phyloP scores from a whole-genome alignment of 2,797 vertebrate species.

The Octomys mimax region DNA sequence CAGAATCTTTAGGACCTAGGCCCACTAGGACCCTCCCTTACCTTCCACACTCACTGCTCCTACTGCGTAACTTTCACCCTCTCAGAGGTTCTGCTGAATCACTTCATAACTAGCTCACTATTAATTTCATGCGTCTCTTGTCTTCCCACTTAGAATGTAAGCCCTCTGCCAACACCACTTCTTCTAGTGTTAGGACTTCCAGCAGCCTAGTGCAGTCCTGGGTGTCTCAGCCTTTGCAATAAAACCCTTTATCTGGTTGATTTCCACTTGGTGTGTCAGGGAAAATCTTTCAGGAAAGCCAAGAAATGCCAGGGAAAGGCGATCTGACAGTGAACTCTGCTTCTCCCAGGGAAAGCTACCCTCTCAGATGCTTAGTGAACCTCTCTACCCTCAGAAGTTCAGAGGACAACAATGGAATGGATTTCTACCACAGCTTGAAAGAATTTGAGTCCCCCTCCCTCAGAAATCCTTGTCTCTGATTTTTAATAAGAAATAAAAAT shows the following conservation, averaged over 20 bases:
- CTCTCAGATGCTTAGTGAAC: background rate
- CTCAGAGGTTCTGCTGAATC: background rate
- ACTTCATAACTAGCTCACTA: background rate
- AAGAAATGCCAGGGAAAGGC: background rate
- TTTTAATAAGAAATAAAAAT: slow-evolving; percentile 31
- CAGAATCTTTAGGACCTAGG: background rate
- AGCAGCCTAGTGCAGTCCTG: background rate
- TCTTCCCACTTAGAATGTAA: background rate
- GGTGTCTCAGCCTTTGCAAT: background rate
- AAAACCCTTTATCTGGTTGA: background rate
- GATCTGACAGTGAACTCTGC: background rate
- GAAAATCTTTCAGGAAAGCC: background rate
- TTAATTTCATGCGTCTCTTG: background rate
- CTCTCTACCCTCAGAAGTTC: background rate
- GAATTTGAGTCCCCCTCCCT: background rate
- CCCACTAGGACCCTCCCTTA: background rate
- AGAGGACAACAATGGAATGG: background rate
- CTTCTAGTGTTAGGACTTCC: background rate
- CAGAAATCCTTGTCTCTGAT: background rate
- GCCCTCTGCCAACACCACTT: background rate
- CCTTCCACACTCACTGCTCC: background rate
- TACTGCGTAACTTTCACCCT: background rate
- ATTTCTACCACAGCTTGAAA: background rate
- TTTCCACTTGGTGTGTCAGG: background rate
- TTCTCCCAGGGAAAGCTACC: background rate